Evolutionary conservation across 2,113 vertebrate species (phyloP), one percentile per base, ranked within the genome.

Genomic region (Zosterops hypoxanthus): DNA sequence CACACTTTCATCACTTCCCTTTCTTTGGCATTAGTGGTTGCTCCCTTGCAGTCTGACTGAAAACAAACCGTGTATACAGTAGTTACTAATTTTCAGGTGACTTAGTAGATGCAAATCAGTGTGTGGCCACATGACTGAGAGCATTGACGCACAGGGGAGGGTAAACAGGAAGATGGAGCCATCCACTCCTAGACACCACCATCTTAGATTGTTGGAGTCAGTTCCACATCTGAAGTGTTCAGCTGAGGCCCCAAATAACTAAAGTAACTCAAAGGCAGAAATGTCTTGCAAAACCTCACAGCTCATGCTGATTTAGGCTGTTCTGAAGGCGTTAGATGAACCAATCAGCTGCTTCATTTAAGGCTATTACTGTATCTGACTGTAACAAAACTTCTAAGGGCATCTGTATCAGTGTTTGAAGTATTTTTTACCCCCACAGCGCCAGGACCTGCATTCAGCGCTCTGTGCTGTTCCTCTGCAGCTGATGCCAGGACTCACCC

Each of bases 401-500:
- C 64, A 59, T 91, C 75, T 59, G 14, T 82, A 59, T 65, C 10
- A 14, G 46, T 8, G 59, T 72, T 78, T 66, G 36, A 83, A 91
- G 41, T 56, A 57, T 63, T 83, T 94, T 82, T 70, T 80, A 46
- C 10, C 50, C 28, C 22, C 52, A 13, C 1, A 0, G 12, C 68
- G 72, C 75, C 85, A 92, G 83, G 87, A 70, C 50, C 42, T 68
- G 22, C 6, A 7, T 83, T 90, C 82, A 81, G 34, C 1, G 2
- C 44, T 88, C 47, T 66, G 42, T 85, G 52, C 87, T 89, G 31
- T 82, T 95, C 31, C n/a, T 59, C 47, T 5, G 3, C 73, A 77
- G 66, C 84, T 70, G 71, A 90, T 96, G 90, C 82, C 75, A 41
- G 68, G 44, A 18, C 69, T 90, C 68, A 95, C 90, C 85, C 93